These are phyloP conservation scores for Drosophila ochracea DNA, from an alignment of 2,888 invertebrate species.

Conservation along the genomic window DNA sequence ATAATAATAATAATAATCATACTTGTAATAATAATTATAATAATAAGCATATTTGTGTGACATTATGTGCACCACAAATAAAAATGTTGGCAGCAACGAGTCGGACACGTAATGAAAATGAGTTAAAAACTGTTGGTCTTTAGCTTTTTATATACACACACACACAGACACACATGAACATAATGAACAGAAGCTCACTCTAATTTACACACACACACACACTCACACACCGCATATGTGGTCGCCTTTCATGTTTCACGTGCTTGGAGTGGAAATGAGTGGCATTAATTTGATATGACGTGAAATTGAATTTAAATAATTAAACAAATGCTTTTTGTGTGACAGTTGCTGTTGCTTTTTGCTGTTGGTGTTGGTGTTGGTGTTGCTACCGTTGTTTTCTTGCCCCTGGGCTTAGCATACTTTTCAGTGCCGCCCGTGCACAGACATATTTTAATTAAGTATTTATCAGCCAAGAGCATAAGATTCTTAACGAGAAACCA, in stretches of 20 bases:
- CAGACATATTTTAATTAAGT: slow-evolving; percentile 42
- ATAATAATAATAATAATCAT: slow-evolving; percentile 46
- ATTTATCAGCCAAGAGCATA: slow-evolving; percentile 32
- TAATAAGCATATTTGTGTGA: slow-evolving; percentile 48
- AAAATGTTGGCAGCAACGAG: slow-evolving; percentile 27
- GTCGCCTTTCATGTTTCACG: slow-evolving; percentile 44
- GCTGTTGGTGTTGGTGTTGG: not conserved
- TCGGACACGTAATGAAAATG: slow-evolving; percentile 53
- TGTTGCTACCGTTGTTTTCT: slow-evolving; percentile 10
- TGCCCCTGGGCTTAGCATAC: slow-evolving; percentile 56
- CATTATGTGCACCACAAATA: slow-evolving; percentile 42
- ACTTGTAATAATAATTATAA: slow-evolving; percentile 25
- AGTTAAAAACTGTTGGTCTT: slow-evolving; percentile 59
- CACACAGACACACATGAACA: not conserved
- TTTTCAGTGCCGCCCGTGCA: slow-evolving; percentile 34
- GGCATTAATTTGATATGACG: slow-evolving; percentile 77
- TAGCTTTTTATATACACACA: slow-evolving; percentile 16
- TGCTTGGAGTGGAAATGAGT: slow-evolving; percentile 67
- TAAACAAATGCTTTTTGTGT: slow-evolving; percentile 63
- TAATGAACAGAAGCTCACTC: not conserved
- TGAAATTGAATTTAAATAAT: slow-evolving; percentile 78
- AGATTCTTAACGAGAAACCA: slow-evolving; percentile 1
- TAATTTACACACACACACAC: slow-evolving; percentile 1
- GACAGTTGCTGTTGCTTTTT: slow-evolving; percentile 10
- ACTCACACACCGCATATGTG: not conserved